phyloP scores from a whole-genome alignment of 1,140 invertebrate genomes.

The Cyphomyrmex costatus region DNA sequence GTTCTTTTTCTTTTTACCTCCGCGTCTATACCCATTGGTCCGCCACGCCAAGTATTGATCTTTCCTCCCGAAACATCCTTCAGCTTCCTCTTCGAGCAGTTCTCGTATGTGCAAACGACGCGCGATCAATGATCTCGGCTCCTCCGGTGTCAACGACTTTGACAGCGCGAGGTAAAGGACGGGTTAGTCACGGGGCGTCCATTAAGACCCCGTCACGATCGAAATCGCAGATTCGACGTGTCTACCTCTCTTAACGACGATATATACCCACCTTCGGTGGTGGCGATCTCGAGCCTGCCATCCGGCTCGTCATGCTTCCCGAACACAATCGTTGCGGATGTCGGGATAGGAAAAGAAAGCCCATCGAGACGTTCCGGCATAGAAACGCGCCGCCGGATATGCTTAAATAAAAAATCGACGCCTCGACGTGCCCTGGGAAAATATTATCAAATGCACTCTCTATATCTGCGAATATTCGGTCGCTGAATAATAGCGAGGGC shows the following conservation, averaged over 20 bases:
- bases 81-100: constrained; percentile 39
- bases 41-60: constrained; percentile 15
- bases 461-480: not conserved
- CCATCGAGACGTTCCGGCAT: constrained; percentile 56
- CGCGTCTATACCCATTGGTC: not conserved
- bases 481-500: constrained; percentile 2
- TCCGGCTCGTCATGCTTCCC: constrained; percentile 64
- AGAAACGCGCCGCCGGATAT: constrained; percentile 9
- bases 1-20: not conserved
- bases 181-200: constrained; percentile 74
- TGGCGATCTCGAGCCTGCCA: constrained; percentile 53
- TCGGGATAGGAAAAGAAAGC: constrained; percentile 33
- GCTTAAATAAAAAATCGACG: constrained; percentile 25
- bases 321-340: constrained; percentile 71
- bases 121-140: constrained; percentile 60
- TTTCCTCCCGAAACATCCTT: constrained; percentile 4
- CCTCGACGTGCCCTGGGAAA: not conserved
- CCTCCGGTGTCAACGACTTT: constrained; percentile 66
- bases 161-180: constrained; percentile 62
- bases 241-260: constrained; percentile 64
- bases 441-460: not conserved
- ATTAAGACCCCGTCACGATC: constrained; percentile 63
- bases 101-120: constrained; percentile 52
- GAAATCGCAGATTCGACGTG: constrained; percentile 69
- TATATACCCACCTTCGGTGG: not conserved